These are phyloP conservation scores for Cistogaster globosa DNA, from an alignment of 2,888 invertebrate species.

Conservation along the genomic window DNA sequence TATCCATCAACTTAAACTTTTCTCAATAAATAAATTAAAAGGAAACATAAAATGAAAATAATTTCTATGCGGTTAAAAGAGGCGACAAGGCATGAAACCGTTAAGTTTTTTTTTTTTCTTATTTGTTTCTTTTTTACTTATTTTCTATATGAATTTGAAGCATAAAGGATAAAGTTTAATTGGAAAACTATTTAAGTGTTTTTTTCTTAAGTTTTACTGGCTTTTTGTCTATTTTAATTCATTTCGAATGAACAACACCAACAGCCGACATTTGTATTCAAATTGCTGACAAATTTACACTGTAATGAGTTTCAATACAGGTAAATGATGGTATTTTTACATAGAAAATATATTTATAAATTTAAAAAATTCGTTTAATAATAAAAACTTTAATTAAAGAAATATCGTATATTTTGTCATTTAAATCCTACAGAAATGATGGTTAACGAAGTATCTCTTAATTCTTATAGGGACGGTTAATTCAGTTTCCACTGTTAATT, in stretches of 20 bases:
- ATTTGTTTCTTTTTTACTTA: constrained; percentile 28
- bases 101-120: constrained; percentile 78
- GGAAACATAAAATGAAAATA: constrained; percentile 46
- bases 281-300: constrained; percentile 57
- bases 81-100: constrained; percentile 83
- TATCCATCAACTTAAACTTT: constrained; percentile 60
- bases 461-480: neutral
- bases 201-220: constrained; percentile 45
- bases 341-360: too few species aligned
- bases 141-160: constrained; percentile 72
- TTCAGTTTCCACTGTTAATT: constrained; percentile 21
- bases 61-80: constrained; percentile 80
- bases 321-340: neutral
- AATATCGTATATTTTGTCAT: too few species aligned
- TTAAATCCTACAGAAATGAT: neutral
- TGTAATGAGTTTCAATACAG: constrained; percentile 40
- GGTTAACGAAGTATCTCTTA: too few species aligned
- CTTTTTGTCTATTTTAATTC: constrained; percentile 68
- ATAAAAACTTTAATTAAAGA: neutral
- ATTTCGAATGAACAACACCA: constrained; percentile 61
- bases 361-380: too few species aligned
- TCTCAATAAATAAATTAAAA: constrained; percentile 38
- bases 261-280: constrained; percentile 44
- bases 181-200: constrained; percentile 82
- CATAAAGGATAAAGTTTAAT: constrained; percentile 83